These are phyloP conservation scores for Ophonus ardosiacus DNA, from an alignment of 2,888 invertebrate species.

Conservation along the genomic window DNA sequence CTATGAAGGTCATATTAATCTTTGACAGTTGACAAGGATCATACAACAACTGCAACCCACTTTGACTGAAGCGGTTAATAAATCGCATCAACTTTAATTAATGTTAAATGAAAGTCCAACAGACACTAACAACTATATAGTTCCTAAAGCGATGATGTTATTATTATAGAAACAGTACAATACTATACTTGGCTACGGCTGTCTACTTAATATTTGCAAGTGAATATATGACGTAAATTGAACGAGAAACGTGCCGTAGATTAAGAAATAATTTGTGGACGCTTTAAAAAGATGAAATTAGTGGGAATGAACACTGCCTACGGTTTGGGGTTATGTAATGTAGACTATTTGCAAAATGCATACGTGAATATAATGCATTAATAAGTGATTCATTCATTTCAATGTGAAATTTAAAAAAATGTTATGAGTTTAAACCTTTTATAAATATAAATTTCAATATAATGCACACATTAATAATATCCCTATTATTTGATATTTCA, in stretches of 20 bases:
- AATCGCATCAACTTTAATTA: not conserved
- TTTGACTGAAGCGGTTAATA: not conserved
- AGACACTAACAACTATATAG: not conserved
- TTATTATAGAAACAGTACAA: too few species aligned
- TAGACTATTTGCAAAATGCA: not conserved
- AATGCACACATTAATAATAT: too few species aligned
- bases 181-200: too few species aligned
- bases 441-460: too few species aligned
- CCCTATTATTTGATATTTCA: too few species aligned
- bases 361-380: not conserved
- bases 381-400: too few species aligned
- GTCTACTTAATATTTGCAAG: not conserved
- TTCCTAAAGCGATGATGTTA: too few species aligned
- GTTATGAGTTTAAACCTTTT: too few species aligned
- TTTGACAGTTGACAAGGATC: not conserved
- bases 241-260: not conserved
- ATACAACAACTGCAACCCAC: not conserved
- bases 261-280: not conserved
- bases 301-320: not conserved
- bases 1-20: not conserved
- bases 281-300: not conserved
- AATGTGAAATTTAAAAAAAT: too few species aligned
- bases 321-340: not conserved
- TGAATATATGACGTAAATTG: not conserved
- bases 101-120: not conserved